Percentiles rank a stretch among this genome's conserved stretches.
phyloP scores from a whole-genome alignment of 2,797 vertebrate species.

The Vireo griseus region DNA sequence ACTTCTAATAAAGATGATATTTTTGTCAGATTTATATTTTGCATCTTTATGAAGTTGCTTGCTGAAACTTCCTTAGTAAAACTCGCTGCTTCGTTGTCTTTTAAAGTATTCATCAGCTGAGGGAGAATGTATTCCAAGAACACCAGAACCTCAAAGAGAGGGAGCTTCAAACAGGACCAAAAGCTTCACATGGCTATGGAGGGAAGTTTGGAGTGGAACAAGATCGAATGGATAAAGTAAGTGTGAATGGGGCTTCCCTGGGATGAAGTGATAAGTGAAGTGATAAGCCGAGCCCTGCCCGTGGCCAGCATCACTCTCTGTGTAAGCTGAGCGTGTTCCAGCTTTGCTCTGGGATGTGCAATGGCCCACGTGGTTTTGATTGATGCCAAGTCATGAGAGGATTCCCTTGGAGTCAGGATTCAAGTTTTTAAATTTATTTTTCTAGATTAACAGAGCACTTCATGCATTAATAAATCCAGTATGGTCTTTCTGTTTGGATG shows the following conservation, averaged over 20 bases:
- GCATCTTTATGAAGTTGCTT: neutral
- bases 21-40: neutral
- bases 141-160: slow-evolving; percentile 88
- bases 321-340: neutral
- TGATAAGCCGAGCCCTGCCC: neutral
- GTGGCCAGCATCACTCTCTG: neutral
- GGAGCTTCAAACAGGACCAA: slow-evolving; percentile 86
- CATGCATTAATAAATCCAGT: neutral
- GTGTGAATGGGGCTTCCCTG: neutral
- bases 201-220: slow-evolving; percentile 93
- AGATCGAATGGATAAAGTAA: slow-evolving; percentile 95
- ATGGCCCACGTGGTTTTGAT: accelerated
- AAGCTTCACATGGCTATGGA: slow-evolving; percentile 92
- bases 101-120: slow-evolving; percentile 85
- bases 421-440: neutral
- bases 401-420: neutral
- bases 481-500: neutral
- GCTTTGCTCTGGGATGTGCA: neutral
- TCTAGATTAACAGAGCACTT: neutral
- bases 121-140: slow-evolving; percentile 88
- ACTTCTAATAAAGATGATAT: neutral
- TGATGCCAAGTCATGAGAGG: neutral
- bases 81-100: neutral
- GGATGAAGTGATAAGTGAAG: slow-evolving; percentile 72
- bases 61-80: neutral